phyloP scores from a whole-genome alignment of 2,888 invertebrate genomes.

The Nymphalis urticae region DNA sequence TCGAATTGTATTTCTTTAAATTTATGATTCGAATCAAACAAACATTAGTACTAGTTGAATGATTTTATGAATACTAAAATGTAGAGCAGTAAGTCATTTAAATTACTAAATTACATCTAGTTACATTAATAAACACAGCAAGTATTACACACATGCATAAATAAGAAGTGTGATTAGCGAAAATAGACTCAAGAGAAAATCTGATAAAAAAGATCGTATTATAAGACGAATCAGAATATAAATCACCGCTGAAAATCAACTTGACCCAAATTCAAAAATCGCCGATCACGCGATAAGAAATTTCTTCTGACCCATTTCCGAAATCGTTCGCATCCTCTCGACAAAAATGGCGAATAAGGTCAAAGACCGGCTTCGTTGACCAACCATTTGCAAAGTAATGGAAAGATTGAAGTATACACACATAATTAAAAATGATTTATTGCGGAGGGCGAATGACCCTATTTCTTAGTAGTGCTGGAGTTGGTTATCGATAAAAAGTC shows the following conservation, averaged over 20 bases:
- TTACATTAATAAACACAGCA: too few relatives aligned
- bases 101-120: too few relatives aligned
- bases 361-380: slow-evolving; percentile 52
- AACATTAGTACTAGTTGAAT: too few relatives aligned
- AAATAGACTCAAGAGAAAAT: background rate
- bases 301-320: slow-evolving; percentile 69
- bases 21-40: too few relatives aligned
- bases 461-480: slow-evolving; percentile 62
- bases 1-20: too few relatives aligned
- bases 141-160: too few relatives aligned
- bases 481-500: slow-evolving; percentile 32
- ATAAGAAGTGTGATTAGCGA: too few relatives aligned
- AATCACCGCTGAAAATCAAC: slow-evolving; percentile 50
- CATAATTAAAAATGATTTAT: slow-evolving; percentile 80
- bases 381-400: slow-evolving; percentile 45
- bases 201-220: background rate
- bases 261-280: slow-evolving; percentile 62
- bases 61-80: too few relatives aligned
- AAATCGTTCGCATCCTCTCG: slow-evolving; percentile 53
- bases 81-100: too few relatives aligned
- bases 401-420: slow-evolving; percentile 73
- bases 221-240: slow-evolving; percentile 42
- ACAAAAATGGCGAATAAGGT: slow-evolving; percentile 55
- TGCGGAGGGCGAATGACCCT: slow-evolving; percentile 75
- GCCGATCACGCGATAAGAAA: slow-evolving; percentile 45